Evolutionary conservation across 1,140 invertebrate species (phyloP).

Genomic region (Camponotus pennsylvanicus): DNA sequence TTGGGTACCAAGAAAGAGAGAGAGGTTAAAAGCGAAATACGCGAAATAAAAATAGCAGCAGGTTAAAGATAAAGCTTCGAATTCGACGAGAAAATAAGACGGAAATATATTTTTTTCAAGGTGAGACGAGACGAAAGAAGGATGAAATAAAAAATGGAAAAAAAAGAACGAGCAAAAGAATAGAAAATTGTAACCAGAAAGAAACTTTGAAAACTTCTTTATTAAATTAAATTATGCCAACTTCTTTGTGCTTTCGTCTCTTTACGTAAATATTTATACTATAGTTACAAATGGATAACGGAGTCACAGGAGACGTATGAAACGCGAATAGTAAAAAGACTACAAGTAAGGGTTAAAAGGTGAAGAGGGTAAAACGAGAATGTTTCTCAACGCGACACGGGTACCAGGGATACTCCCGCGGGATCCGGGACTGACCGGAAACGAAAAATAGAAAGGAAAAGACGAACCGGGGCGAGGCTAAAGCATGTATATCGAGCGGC

Average conservation of each 20-base stretch:
- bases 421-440: slow-evolving; percentile 44
- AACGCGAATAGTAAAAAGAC: neutral
- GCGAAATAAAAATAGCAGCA: slow-evolving; percentile 34
- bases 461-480: slow-evolving; percentile 25
- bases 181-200: neutral
- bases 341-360: slow-evolving; percentile 48
- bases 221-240: neutral
- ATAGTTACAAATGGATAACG: neutral
- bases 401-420: slow-evolving; percentile 15
- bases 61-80: slow-evolving; percentile 13
- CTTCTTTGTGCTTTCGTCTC: neutral
- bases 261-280: slow-evolving; percentile 3
- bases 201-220: neutral
- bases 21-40: neutral
- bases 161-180: neutral
- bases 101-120: neutral
- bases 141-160: neutral
- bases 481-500: slow-evolving; percentile 1
- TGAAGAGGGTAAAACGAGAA: slow-evolving; percentile 28
- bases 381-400: slow-evolving; percentile 32
- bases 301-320: neutral
- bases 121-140: neutral
- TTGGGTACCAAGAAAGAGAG: slow-evolving; percentile 39
- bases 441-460: slow-evolving; percentile 42
- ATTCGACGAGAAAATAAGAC: slow-evolving; percentile 5